Evolutionary conservation across 2,797 vertebrate genomes (phyloP).

Genomic region (Poecile montanus): DNA sequence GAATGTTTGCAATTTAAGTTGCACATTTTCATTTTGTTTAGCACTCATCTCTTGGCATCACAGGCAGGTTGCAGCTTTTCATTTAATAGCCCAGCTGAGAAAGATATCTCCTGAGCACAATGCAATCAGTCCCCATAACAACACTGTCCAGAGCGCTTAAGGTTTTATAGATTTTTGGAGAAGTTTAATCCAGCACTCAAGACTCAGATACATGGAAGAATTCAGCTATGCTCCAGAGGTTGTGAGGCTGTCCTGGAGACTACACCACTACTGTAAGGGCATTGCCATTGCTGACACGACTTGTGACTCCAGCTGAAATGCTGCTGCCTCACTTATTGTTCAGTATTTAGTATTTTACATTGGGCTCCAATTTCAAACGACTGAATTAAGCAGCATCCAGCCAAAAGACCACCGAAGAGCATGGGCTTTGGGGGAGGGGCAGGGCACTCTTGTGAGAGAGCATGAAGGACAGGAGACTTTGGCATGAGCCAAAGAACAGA

Average conservation of each 20-base stretch:
- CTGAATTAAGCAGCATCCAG: neutral
- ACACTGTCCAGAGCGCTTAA: neutral
- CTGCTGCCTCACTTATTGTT: neutral
- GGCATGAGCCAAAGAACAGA: neutral
- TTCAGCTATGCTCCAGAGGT: neutral
- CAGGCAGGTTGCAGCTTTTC: neutral
- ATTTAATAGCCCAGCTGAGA: neutral
- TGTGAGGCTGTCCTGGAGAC: neutral
- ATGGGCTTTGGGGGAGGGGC: rapidly evolving
- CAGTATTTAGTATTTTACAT: neutral
- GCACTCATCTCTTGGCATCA: neutral
- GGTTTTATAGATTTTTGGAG: neutral
- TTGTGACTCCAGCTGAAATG: neutral
- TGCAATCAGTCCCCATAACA: neutral
- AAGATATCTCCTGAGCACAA: neutral
- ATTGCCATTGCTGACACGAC: neutral
- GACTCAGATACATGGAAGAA: neutral
- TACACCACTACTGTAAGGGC: neutral
- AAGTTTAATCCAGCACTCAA: neutral
- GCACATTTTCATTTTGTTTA: neutral
- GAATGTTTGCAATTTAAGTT: neutral
- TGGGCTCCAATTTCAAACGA: neutral
- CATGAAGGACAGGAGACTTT: neutral
- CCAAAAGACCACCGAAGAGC: neutral
- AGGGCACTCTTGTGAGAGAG: neutral